Conservation (phyloP, 2,888 invertebrate genomes). For the Nomada fabriciana region DNA sequence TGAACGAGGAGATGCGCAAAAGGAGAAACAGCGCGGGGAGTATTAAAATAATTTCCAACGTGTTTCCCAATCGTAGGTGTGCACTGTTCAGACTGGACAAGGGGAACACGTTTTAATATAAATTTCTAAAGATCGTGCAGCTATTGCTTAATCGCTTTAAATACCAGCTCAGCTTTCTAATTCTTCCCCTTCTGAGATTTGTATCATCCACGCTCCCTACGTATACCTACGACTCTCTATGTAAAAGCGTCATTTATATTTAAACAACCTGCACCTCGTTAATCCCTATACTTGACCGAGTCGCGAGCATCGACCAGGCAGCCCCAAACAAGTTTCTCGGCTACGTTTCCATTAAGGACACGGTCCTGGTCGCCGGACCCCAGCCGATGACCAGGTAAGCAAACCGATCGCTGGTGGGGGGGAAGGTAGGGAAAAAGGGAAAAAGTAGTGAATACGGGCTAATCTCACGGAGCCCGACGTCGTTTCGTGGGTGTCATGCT, state of each 20-base stretch:
- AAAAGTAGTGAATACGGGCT: conserved; percentile 54
- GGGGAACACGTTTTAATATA: no score
- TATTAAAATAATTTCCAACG: no score
- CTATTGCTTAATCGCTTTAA: no score
- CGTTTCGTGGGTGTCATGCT: conserved; percentile 79
- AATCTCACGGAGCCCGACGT: conserved; percentile 69
- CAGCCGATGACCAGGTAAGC: conserved; percentile 44
- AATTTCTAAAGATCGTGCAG: no score
- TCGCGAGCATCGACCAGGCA: neutral
- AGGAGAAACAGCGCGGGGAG: no score
- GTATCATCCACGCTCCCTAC: no score
- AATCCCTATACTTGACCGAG: neutral
- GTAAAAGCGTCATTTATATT: neutral
- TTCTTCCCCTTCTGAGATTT: no score
- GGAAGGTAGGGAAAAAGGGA: conserved; percentile 30
- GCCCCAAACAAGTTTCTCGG: conserved; percentile 6
- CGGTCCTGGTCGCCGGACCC: conserved; percentile 2
- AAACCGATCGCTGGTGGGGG: conserved; percentile 11
- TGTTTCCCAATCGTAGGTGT: no score
- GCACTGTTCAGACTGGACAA: no score
- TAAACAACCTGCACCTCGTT: neutral
- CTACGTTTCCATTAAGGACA: conserved; percentile 21
- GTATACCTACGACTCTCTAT: no score
- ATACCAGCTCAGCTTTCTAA: no score
- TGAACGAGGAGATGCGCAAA: no score